Base-by-base conservation (phyloP, 2,113 vertebrate species). In the Lamprotornis superbus region DNA sequence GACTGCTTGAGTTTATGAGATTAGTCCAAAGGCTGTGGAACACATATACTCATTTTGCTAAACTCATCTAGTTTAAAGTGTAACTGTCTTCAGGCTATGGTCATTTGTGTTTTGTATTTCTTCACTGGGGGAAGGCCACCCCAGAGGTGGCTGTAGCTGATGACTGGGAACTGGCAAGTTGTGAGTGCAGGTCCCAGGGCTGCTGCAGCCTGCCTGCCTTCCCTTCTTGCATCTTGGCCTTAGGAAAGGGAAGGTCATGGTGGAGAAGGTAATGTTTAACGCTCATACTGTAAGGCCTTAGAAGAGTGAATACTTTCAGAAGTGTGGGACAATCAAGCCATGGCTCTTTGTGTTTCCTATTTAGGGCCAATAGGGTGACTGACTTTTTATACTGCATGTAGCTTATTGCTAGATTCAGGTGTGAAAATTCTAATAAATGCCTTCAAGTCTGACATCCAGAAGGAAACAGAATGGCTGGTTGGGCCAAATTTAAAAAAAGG, bases 201-300 rank as follows among this genome's bases (percentile, higher is more conserved):
- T 77, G n/a, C 55, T 94, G 37, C 56, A 49, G 17, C 74, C 50
- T 65, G 42, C 63, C 50, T 89, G 55, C 28, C 28, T 50, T 37
- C 37, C 46, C 5, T 9, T 13, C 46, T 46, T 59, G 11, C 0
- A 1, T 44, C 69, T 70, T 0, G 0, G 30, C 19, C 37, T 33
- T 15, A 78, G 47, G 47, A 89, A 86, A 75, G 67, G 11, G 15
- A 55, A 81, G 18, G 15, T 55, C 23, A 5, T 10, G 19, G 28
- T 14, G 39, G 33, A 87, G 55, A 77, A 65, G 67, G 4, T 31
- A 67, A 57, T 7, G 3, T 77, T 90, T 63, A 70, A 80, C 6
- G 60, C 18, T 35, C 5, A 8, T 20, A 14, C 30, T 79, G 5
- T 17, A 21, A 52, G 69, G 30, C 46, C 14, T 39, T 87, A 4